Evolutionary conservation across 2,888 invertebrate species (phyloP).

Genomic region (Cheilosia grossa): DNA sequence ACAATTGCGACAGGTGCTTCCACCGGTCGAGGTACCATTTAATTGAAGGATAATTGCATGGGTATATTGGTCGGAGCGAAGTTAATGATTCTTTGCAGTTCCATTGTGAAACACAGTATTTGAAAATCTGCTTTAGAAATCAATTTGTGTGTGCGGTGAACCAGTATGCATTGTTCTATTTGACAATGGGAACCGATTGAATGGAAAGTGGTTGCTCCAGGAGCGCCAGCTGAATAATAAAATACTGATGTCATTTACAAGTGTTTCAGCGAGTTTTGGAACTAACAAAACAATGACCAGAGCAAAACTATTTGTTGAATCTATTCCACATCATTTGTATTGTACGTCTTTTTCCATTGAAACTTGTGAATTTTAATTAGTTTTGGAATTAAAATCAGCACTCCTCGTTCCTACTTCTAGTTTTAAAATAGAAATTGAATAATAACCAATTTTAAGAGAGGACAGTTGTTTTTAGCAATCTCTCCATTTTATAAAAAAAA

Average conservation of each 20-base stretch:
- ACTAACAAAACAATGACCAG: neutral
- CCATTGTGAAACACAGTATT: constrained; percentile 8
- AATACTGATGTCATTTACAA: constrained; percentile 11
- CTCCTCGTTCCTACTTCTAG: no score
- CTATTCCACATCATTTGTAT: neutral
- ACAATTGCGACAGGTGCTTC: constrained; percentile 58
- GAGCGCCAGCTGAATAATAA: constrained; percentile 19
- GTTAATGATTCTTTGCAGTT: constrained; percentile 38
- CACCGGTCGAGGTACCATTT: constrained; percentile 27
- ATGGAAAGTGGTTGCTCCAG: constrained; percentile 4
- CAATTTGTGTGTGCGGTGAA: constrained; percentile 50
- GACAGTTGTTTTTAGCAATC: no score
- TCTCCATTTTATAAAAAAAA: no score
- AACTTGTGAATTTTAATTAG: no score
- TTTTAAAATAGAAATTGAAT: no score
- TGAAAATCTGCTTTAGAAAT: neutral
- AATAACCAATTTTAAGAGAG: no score
- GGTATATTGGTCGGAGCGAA: constrained; percentile 37
- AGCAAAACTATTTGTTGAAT: neutral
- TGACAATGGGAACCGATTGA: constrained; percentile 6
- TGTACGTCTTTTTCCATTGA: no score
- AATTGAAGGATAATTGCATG: constrained; percentile 68
- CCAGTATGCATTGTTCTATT: constrained; percentile 13
- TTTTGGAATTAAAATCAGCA: no score
- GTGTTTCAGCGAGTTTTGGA: neutral